A percentile compares a stretch with the other conserved stretches of the same genome.
These are phyloP conservation scores for Stenchaetothrips biformis DNA, from an alignment of 2,888 invertebrate species.

Conservation along the genomic window DNA sequence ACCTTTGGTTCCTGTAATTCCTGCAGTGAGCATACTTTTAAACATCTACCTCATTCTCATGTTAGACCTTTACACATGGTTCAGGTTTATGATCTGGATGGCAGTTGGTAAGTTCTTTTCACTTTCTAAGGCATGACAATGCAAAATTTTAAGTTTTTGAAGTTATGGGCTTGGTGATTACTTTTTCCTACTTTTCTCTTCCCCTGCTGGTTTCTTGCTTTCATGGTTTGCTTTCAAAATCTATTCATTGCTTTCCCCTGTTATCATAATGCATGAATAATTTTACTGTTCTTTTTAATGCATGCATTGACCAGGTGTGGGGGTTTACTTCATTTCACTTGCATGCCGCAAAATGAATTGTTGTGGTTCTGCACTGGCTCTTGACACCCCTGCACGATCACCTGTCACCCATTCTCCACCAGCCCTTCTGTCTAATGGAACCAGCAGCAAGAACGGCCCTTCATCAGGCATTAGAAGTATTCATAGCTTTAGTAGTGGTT, in stretches of 20 bases:
- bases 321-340: conserved; percentile 10
- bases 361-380: neutral
- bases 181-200: neutral
- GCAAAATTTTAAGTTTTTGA: neutral
- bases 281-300: neutral
- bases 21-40: conserved; percentile 71
- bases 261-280: neutral
- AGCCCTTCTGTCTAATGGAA: too few relatives aligned
- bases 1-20: conserved; percentile 73
- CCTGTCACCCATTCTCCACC: neutral
- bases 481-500: too few relatives aligned
- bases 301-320: neutral
- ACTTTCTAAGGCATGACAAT: neutral
- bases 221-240: neutral
- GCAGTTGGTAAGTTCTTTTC: conserved; percentile 57
- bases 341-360: neutral
- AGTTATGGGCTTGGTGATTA: neutral
- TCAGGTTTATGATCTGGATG: conserved; percentile 83
- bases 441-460: too few relatives aligned
- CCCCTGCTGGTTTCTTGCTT: neutral
- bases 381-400: neutral
- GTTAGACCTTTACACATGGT: conserved; percentile 74
- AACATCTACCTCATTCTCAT: conserved; percentile 81
- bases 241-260: neutral
- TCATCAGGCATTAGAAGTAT: too few relatives aligned